Percentiles rank a stretch among this genome's conserved stretches.
Conservation (phyloP, 2,888 invertebrate species). For the Rhaphigaster nebulosa region DNA sequence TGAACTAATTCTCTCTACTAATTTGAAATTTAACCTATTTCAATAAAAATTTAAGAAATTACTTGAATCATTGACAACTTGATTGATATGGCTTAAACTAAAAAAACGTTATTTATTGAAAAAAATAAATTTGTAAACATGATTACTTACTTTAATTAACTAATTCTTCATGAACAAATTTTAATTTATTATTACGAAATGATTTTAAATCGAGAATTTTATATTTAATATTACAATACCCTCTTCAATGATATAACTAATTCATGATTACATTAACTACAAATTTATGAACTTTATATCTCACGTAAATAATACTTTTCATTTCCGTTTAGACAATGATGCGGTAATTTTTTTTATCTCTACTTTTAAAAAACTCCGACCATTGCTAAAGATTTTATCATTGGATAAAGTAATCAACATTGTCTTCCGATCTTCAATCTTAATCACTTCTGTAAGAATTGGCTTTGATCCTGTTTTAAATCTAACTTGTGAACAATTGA, state of each 20-base stretch:
- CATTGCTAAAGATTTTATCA: neutral
- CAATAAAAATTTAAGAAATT: neutral
- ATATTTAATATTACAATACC: neutral
- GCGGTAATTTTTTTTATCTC: neutral
- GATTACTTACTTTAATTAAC: neutral
- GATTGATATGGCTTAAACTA: neutral
- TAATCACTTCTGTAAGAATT: neutral
- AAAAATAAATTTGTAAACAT: neutral
- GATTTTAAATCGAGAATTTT: neutral
- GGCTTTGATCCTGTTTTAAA: neutral
- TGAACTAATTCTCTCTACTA: neutral
- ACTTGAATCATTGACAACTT: neutral
- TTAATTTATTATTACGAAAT: neutral
- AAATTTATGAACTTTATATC: conserved; percentile 3
- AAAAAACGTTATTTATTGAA: neutral
- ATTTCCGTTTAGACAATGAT: neutral
- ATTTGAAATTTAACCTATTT: neutral
- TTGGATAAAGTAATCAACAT: neutral
- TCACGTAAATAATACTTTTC: neutral
- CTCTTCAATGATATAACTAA: neutral
- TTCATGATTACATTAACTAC: conserved; percentile 3
- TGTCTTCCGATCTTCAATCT: conserved; percentile 26
- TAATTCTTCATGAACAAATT: neutral
- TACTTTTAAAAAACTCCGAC: conserved; percentile 2
- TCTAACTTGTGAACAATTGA: conserved; percentile 23